A percentile compares a stretch with the other conserved stretches of the same genome.
Evolutionary conservation across 2,888 invertebrate genomes (phyloP).

Genomic region (Ptilodon capucinus): DNA sequence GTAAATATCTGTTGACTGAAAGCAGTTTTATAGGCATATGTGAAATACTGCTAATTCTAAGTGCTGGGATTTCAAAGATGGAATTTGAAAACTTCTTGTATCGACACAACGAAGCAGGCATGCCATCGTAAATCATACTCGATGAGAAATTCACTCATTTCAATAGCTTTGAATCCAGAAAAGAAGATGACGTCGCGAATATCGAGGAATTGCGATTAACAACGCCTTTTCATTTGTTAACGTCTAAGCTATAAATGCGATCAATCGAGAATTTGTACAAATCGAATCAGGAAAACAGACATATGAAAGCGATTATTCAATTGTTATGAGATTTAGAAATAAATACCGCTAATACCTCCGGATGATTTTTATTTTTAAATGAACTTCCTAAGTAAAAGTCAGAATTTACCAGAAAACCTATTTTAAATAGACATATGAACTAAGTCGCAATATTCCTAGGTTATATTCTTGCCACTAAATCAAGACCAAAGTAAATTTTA

Average conservation of each 20-base stretch:
- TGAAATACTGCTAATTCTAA: too few species aligned
- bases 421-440: too few species aligned
- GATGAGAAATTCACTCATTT: conserved; percentile 27
- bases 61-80: too few species aligned
- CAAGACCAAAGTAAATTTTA: too few species aligned
- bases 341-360: too few species aligned
- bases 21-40: too few species aligned
- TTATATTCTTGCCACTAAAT: too few species aligned
- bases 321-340: conserved; percentile 14
- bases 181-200: conserved; percentile 29
- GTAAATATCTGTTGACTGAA: too few species aligned
- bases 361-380: too few species aligned
- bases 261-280: conserved; percentile 17
- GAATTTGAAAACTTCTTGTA: neutral
- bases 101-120: neutral
- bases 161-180: conserved; percentile 17
- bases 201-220: conserved; percentile 40
- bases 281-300: conserved; percentile 20
- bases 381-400: too few species aligned
- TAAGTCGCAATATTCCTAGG: too few species aligned
- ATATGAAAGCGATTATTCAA: conserved; percentile 24
- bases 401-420: too few species aligned
- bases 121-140: neutral
- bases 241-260: conserved; percentile 17
- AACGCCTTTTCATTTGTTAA: conserved; percentile 36